phyloP scores from a whole-genome alignment of 2,797 vertebrate species.

The Enteromius argenteus region DNA sequence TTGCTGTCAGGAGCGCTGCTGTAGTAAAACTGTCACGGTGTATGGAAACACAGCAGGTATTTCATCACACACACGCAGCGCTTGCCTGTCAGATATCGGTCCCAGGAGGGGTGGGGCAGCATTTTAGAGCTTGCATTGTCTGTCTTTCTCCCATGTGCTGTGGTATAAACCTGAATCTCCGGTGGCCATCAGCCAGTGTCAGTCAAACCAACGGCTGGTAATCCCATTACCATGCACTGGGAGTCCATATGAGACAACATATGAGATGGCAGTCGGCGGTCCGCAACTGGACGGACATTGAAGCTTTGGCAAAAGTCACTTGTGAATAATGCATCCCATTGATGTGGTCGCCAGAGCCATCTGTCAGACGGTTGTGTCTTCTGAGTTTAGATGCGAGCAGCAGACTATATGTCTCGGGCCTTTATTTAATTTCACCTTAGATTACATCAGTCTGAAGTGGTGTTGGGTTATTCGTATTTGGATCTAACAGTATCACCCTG shows the following conservation, averaged over 20 bases:
- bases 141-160: constrained; percentile 62
- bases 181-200: constrained; percentile 55
- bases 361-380: constrained; percentile 54
- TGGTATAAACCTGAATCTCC: constrained; percentile 59
- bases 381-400: constrained; percentile 45
- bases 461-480: constrained; percentile 14
- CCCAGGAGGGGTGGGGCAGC: constrained; percentile 47
- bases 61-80: constrained; percentile 42
- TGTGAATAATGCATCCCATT: constrained; percentile 69
- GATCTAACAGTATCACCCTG: neutral
- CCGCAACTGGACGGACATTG: constrained; percentile 5
- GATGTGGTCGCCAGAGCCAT: constrained; percentile 56
- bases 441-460: constrained; percentile 23
- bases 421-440: constrained; percentile 30
- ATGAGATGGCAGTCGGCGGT: constrained; percentile 56
- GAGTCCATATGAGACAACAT: constrained; percentile 55
- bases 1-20: constrained; percentile 24
- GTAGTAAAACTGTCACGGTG: constrained; percentile 21
- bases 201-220: constrained; percentile 63
- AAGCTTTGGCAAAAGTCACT: constrained; percentile 39
- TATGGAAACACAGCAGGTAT: constrained; percentile 25
- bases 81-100: constrained; percentile 57
- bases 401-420: constrained; percentile 16
- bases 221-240: constrained; percentile 45
- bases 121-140: constrained; percentile 44